Evolutionary conservation across 2,113 vertebrate species (phyloP).

Genomic region (Myrmecophaga tridactyla): DNA sequence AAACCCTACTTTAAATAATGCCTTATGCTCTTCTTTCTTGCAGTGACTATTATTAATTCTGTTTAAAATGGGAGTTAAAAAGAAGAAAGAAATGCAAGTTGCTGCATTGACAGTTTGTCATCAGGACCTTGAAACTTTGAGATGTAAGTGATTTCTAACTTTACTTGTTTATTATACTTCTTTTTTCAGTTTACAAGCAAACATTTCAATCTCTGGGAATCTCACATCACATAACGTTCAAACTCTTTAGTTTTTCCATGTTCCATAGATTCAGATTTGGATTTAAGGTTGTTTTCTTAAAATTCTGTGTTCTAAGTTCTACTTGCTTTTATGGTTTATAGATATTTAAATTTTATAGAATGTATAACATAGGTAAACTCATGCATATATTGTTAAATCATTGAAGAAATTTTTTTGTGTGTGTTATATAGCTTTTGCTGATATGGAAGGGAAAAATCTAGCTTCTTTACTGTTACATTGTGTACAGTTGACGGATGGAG

Average conservation of each 20-base stretch:
- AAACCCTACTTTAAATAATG: neutral
- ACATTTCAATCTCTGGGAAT: neutral
- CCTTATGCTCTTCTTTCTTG: slow-evolving; percentile 47
- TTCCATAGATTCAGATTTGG: neutral
- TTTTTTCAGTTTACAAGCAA: neutral
- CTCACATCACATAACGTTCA: neutral
- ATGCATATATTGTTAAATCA: neutral
- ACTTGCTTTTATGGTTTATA: neutral
- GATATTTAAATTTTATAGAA: neutral
- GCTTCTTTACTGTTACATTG: slow-evolving; percentile 88
- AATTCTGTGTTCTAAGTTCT: neutral
- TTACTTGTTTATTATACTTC: neutral
- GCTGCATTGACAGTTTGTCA: slow-evolving; percentile 86
- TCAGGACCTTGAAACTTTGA: slow-evolving; percentile 85
- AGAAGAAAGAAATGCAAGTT: slow-evolving; percentile 89
- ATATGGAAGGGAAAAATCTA: slow-evolving; percentile 82
- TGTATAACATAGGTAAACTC: neutral
- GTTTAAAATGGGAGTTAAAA: slow-evolving; percentile 92
- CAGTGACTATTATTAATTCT: slow-evolving; percentile 42
- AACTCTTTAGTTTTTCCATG: neutral
- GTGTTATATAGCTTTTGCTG: slow-evolving; percentile 82
- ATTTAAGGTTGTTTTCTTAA: slow-evolving; percentile 36
- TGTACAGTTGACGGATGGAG: slow-evolving; percentile 86
- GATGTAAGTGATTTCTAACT: slow-evolving; percentile 82
- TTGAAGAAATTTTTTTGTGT: neutral